A percentile compares a stretch with the other conserved stretches of the same genome.
Evolutionary conservation across 2,797 vertebrate genomes (phyloP).

Genomic region (Falco novaeseelandiae): DNA sequence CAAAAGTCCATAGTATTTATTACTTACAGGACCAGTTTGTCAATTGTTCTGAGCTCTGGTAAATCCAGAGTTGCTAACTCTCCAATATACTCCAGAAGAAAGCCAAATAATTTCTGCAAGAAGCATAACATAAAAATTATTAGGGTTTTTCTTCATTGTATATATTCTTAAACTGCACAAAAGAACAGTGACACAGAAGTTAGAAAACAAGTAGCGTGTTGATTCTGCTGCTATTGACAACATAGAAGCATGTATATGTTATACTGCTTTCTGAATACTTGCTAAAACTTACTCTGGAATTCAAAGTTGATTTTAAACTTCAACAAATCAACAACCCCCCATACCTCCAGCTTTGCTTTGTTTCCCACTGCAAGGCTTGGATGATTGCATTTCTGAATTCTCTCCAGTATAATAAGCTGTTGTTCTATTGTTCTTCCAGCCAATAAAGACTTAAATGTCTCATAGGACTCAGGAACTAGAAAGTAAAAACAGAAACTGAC

Average conservation of each 20-base stretch:
- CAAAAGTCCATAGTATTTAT: background rate
- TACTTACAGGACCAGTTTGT: conserved; percentile 88
- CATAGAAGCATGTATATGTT: background rate
- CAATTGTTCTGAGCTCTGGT: conserved; percentile 83
- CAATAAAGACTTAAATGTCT: conserved; percentile 82
- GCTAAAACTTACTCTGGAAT: background rate
- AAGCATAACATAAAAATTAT: background rate
- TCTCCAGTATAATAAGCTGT: conserved; percentile 87
- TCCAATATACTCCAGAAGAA: conserved; percentile 91
- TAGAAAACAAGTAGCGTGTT: background rate
- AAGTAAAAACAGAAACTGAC: background rate
- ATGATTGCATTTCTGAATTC: conserved; percentile 91
- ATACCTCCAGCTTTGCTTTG: conserved; percentile 90
- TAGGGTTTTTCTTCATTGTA: background rate
- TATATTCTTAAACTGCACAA: background rate
- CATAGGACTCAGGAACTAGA: conserved; percentile 85
- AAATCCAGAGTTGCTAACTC: conserved; percentile 81
- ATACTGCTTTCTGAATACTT: background rate
- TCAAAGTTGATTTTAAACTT: background rate
- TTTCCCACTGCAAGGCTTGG: conserved; percentile 90
- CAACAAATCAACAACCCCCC: background rate
- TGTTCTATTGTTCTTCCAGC: conserved; percentile 81
- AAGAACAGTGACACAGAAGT: background rate
- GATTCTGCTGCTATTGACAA: background rate
- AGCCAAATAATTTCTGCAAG: conserved; percentile 90